Conservation (phyloP, 1,140 invertebrate species). For the Stegodyphus dumicola region DNA sequence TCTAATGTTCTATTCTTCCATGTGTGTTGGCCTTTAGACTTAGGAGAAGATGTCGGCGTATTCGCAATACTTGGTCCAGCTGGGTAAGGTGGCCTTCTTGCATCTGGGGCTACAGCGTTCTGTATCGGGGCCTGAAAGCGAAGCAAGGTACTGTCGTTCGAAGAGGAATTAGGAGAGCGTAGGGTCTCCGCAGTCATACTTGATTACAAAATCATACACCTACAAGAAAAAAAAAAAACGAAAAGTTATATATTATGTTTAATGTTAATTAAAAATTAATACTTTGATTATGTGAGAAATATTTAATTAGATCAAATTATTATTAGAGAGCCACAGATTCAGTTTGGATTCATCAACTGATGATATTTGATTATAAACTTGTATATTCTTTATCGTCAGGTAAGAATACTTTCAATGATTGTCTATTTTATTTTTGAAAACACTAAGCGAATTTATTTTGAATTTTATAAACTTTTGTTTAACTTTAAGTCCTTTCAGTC, state of each 20-base stretch:
- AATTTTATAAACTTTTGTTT: no score
- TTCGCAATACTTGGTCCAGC: not conserved
- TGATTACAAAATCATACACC: not conserved
- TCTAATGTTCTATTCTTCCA: conserved; percentile 5
- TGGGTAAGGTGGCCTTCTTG: conserved; percentile 3
- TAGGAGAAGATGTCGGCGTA: not conserved
- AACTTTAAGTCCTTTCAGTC: no score
- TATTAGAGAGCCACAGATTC: no score
- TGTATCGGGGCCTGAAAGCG: conserved; percentile 17
- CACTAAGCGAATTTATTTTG: no score
- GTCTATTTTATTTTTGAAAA: no score
- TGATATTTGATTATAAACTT: no score
- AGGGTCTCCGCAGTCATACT: conserved; percentile 55
- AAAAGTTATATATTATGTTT: not conserved
- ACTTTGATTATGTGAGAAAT: no score
- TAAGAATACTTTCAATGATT: no score
- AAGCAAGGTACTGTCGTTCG: conserved; percentile 8
- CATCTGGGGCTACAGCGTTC: not conserved
- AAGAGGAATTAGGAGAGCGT: conserved; percentile 38
- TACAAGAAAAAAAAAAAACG: not conserved
- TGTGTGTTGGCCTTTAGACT: not conserved
- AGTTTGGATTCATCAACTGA: no score
- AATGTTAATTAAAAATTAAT: no score
- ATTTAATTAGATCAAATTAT: no score
- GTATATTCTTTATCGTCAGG: no score